Percentiles rank a stretch among this genome's conserved stretches.
phyloP scores from a whole-genome alignment of 2,113 vertebrate species.

The Pyxicephalus adspersus region DNA sequence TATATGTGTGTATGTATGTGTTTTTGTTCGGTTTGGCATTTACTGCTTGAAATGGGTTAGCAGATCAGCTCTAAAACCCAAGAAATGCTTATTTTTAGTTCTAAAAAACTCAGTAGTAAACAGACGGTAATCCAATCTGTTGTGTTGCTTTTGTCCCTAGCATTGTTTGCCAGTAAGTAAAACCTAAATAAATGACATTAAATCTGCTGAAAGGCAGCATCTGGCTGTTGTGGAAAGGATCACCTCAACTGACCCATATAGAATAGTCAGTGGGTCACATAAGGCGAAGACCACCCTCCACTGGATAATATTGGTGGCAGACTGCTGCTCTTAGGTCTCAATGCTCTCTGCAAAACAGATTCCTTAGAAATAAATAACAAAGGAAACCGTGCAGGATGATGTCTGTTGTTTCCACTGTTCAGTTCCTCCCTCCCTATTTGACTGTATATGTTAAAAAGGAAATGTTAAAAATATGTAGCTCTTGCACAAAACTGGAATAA shows the following conservation, averaged over 20 bases:
- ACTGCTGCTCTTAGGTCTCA: neutral
- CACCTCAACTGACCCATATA: conserved; percentile 23
- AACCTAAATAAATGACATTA: conserved; percentile 45
- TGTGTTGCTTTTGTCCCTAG: neutral
- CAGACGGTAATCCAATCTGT: conserved; percentile 29
- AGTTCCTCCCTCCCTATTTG: neutral
- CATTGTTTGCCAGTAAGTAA: conserved; percentile 17
- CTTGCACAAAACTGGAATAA: neutral
- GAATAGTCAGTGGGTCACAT: neutral
- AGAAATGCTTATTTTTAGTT: neutral
- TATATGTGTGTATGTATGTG: too few species aligned
- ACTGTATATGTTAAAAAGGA: neutral
- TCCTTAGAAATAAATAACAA: neutral
- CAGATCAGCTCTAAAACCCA: neutral
- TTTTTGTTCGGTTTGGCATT: neutral
- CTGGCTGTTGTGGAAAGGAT: conserved; percentile 11
- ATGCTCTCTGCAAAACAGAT: neutral
- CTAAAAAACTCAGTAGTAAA: neutral
- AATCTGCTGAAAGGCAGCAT: conserved; percentile 20
- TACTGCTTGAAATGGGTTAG: neutral
- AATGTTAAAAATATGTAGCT: neutral
- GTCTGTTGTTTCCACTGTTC: neutral
- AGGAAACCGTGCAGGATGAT: neutral
- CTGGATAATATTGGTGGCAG: neutral
- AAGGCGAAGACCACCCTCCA: conserved; percentile 4